phyloP scores from a whole-genome alignment of 2,113 vertebrate genomes.

The Notarius quadriscutis region DNA sequence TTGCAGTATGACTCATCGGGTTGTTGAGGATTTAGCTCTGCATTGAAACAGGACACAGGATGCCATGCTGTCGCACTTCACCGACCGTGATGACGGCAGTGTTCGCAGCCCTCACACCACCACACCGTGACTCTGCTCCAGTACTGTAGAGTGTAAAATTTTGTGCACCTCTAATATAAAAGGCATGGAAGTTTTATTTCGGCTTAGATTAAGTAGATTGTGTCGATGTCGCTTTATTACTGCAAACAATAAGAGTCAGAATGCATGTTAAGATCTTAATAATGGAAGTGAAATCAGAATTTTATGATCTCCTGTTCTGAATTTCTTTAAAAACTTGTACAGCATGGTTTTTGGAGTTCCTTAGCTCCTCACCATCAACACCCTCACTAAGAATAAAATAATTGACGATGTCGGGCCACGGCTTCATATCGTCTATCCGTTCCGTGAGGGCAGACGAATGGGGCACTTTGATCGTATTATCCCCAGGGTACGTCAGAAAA shows the following conservation, averaged over 20 bases:
- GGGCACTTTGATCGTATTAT: too few relatives aligned
- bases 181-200: not conserved
- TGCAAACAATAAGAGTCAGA: not conserved
- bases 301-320: too few relatives aligned
- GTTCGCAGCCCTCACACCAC: not conserved
- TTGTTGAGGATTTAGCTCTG: conserved; percentile 29
- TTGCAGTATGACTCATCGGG: conserved; percentile 48
- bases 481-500: too few relatives aligned
- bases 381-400: too few relatives aligned
- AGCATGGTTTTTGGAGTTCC: too few relatives aligned
- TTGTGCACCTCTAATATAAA: not conserved
- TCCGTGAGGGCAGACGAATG: too few relatives aligned
- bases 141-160: not conserved
- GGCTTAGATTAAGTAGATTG: not conserved
- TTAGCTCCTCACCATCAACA: too few relatives aligned
- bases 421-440: too few relatives aligned
- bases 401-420: too few relatives aligned
- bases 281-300: too few relatives aligned
- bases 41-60: conserved; percentile 27
- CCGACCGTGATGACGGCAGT: not conserved
- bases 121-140: not conserved
- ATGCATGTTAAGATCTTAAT: not conserved
- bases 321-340: too few relatives aligned
- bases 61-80: not conserved
- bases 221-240: not conserved